phyloP scores from a whole-genome alignment of 2,113 vertebrate genomes.

The Bettongia penicillata region DNA sequence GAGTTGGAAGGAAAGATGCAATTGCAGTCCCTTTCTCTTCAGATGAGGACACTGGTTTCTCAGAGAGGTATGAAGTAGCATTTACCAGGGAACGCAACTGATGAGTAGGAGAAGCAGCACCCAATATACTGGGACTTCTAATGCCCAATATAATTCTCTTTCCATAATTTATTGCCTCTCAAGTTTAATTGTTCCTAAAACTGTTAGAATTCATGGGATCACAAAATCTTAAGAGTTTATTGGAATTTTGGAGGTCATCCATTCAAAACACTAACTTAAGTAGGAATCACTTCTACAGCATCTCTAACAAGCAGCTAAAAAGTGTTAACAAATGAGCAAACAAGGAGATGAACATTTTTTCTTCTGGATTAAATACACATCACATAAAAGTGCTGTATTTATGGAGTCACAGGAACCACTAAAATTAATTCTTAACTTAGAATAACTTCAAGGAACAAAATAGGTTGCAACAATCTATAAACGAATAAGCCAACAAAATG shows the following conservation, averaged over 20 bases:
- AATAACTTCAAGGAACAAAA: background rate
- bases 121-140: background rate
- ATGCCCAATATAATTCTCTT: background rate
- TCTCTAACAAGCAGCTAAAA: background rate
- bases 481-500: background rate
- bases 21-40: background rate
- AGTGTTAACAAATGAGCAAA: background rate
- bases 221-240: background rate
- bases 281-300: background rate
- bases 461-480: background rate
- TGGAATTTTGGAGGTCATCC: background rate
- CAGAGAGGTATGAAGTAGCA: background rate
- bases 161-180: background rate
- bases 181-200: background rate
- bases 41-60: background rate
- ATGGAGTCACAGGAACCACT: background rate
- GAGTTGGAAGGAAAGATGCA: background rate
- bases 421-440: constrained; percentile 15
- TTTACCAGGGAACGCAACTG: background rate
- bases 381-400: background rate
- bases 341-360: background rate
- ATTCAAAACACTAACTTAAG: background rate
- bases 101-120: background rate
- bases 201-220: background rate
- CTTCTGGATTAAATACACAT: background rate